phyloP scores from a whole-genome alignment of 2,888 invertebrate species.

The Zygogramma bicolorata region DNA sequence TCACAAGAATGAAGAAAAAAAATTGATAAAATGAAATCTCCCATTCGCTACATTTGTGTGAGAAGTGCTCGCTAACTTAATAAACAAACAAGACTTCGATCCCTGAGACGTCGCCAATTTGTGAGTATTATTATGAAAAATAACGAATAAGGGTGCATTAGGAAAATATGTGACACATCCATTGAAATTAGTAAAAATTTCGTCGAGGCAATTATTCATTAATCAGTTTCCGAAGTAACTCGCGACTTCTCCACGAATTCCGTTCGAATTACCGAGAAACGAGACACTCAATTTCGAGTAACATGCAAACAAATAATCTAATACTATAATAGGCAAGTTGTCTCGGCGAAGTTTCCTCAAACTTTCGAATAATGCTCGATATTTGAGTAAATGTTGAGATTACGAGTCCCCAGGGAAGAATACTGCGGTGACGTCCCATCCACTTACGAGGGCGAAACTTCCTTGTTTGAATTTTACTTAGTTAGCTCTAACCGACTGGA shows the following conservation, averaged over 20 bases:
- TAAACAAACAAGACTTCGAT: too few species aligned
- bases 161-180: background rate
- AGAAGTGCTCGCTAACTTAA: too few species aligned
- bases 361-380: slow-evolving; percentile 1
- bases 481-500: background rate
- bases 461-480: background rate
- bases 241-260: background rate
- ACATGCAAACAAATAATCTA: background rate
- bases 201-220: background rate
- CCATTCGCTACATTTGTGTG: too few species aligned
- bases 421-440: slow-evolving; percentile 7
- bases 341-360: slow-evolving; percentile 1
- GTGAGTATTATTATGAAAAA: too few species aligned
- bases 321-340: slow-evolving; percentile 4
- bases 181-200: background rate
- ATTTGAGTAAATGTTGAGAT: background rate
- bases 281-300: slow-evolving; percentile 5
- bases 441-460: background rate
- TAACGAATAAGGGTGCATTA: background rate
- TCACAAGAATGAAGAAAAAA: too few species aligned
- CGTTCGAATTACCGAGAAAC: background rate
- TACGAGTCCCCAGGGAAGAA: slow-evolving; percentile 5
- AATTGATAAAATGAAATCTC: too few species aligned
- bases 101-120: too few species aligned
- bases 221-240: background rate